phyloP scores from a whole-genome alignment of 1,140 invertebrate species.

The Agrilus planipennis region DNA sequence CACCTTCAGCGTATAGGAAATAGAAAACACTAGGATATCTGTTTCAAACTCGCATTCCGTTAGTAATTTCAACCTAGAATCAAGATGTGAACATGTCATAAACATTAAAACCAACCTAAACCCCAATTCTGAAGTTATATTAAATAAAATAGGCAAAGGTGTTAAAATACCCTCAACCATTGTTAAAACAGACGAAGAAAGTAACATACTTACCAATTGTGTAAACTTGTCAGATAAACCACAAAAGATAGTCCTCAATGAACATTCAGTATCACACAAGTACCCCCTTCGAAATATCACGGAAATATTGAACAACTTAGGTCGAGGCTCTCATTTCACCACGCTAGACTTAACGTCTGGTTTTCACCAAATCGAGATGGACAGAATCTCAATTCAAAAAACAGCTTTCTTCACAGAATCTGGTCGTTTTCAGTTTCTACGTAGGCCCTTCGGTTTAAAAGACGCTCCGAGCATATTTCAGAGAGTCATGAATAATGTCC shows the following conservation, averaged over 20 bases:
- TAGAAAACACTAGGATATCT: neutral
- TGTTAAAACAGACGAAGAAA: neutral
- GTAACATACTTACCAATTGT: conserved; percentile 1
- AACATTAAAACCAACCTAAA: too few relatives aligned
- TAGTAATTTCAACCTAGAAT: neutral
- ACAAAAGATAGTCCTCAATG: neutral
- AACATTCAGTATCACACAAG: neutral
- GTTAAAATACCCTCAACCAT: conserved; percentile 11
- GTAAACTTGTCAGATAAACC: too few relatives aligned
- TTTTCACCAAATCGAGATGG: conserved; percentile 4
- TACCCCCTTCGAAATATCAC: conserved; percentile 5
- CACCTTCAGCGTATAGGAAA: too few relatives aligned
- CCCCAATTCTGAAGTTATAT: conserved; percentile 11
- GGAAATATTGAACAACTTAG: conserved; percentile 4
- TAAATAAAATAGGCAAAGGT: conserved; percentile 9
- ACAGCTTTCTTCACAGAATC: neutral
- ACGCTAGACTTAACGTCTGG: conserved; percentile 1
- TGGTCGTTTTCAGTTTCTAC: neutral
- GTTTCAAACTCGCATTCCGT: neutral
- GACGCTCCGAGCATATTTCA: conserved; percentile 1
- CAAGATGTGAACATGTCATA: neutral
- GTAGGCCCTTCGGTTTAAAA: conserved; percentile 4
- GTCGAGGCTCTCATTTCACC: neutral
- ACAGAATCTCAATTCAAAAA: neutral
- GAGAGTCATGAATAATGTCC: conserved; percentile 2